Evolutionary conservation across 2,113 vertebrate genomes (phyloP), one percentile per base, ranked within the genome.

Genomic region (Stictonetta naevosa): DNA sequence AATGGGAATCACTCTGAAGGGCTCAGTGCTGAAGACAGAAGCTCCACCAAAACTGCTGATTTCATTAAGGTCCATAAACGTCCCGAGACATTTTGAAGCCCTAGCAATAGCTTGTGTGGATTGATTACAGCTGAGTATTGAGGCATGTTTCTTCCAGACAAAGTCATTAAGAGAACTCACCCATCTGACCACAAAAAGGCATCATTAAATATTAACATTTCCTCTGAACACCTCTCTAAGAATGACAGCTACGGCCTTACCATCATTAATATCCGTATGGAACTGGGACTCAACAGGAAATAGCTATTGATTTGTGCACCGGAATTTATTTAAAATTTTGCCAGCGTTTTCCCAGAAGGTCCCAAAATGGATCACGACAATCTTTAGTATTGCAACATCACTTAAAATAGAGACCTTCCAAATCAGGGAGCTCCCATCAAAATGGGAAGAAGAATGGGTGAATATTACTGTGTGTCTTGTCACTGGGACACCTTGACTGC

Each of bases 201-300:
- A 88, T 66, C 94, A 95, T 95, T 92, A 92, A 95, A 95, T 96
- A 95, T 93, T 95, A 72, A 95, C 44, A 84, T 84, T 84, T 92
- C 91, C 48, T 60, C 92, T 83, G 60, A 83, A 78, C 64, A 72
- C 68, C 88, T 92, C 93, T 82, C 83, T 58, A 71, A 21, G 78
- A 90, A 52, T 6, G n/a, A 48, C 19, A 83, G 68, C 68, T 76
- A 31, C 68, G 62, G 53, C 44, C 76, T 83, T 64, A n/a, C 11
- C 38, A 42, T 25, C 50, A n/a, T 58, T 33, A 63, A 11, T 33
- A 77, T 20, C 74, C 1, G 0, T 8, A 48, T 18, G 72, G 59
- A 78, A 71, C 67, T 46, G 38, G 78, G 38, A 52, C 58, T 42
- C 44, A 8, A 36, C 68, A 80, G 88, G 85, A 81, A 94, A 88